Base-by-base conservation (phyloP, 2,888 invertebrate species). In the Drosophila lacicola region DNA sequence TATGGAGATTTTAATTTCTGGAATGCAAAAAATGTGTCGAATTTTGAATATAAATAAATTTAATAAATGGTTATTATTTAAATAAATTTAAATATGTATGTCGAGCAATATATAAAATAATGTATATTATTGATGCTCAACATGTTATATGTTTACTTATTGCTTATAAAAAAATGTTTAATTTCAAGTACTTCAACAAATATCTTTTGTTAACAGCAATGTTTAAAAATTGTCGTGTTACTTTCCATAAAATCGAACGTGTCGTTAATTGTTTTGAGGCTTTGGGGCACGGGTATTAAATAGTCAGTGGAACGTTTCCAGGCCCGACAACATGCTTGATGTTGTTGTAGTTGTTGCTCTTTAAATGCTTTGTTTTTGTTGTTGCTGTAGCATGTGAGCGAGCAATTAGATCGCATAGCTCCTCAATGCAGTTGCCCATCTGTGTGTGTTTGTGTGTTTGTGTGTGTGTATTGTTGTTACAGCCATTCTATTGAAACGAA, bases 391-490 rank as follows among this genome's bases (percentile, higher is more conserved):
- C 87, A 84, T 80, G 85, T 70, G 74, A 65, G 68, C 68, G 58
- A 74, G 82, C 85, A 85, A 87, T 85, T 85, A 82, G 82, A 87
- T 80, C 62, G 70, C 50, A 61, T 53, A 45, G 55, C 33, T 4
- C 21, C 51, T 62, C 60, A 68, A 60, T 77, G 68, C 77, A 68
- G 53, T 70, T 77, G 73, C 64, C 34, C 60, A 56, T 56, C 49
- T 55, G 2, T 10, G 34, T 4, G 42, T 36, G 45, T 25, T 29
- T 41, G 9, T 34, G 29, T 46, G 41, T 47, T 46, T 62, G 36
- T 53, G 51, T 54, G 45, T 49, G 44, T 53, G 13, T 44, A 42
- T 64, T 65, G 70, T 72, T 73, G 69, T 68, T 68, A 49, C 75
- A 75, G 68, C 68, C 62, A 75, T 76, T 76, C 79, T 74, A 83